Evolutionary conservation across 2,113 vertebrate genomes (phyloP), one percentile per base, ranked within the genome.

Genomic region (Puma concolor): DNA sequence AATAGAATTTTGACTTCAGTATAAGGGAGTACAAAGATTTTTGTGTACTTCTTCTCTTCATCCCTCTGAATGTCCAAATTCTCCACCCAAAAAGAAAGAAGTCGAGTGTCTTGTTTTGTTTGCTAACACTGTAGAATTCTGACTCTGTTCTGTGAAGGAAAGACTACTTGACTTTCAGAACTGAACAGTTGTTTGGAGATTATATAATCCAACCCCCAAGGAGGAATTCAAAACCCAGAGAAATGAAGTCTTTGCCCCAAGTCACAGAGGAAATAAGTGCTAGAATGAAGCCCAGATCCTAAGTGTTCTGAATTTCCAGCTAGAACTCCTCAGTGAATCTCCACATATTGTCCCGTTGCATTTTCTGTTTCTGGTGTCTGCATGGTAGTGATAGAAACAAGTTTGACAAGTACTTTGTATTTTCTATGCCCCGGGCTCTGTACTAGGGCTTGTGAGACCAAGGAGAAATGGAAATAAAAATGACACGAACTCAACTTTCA

Each of bases 401-500:
- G 16, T 67, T 71, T 23, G 0, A 88, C 7, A 93, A 81, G 23
- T 71, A 54, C 15, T 84, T 69, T 81, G 31, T 74, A 54, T 52
- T 85, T 92, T 92, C 52, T 76, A 1, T 76, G 29, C 38, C 48
- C 10, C 8, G 12, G 29, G 27, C 27, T 77, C 44, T 79, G 14
- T 66, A 25, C 33, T 52, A 25, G 15, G 7, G 33, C 33, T 86
- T 87, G 6, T 88, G 21, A 60, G 21, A 19, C 6, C 76, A 77
- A 54, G 23, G 41, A 88, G 33, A 93, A 92, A 94, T 76, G 2
- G 7, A 87, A 76, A 94, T 38, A 81, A 87, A 97, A 80, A 83
- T 27, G 60, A 67, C 86, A 57, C 48, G 25, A 93, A 63, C n/a
- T 21, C 33, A 33, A 72, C 38, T 92, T 88, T 95, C 48, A 48